Percentiles rank a stretch among this genome's conserved stretches.
These are phyloP conservation scores for Sebastes steindachneri DNA, from an alignment of 2,797 vertebrate species.

Conservation along the genomic window DNA sequence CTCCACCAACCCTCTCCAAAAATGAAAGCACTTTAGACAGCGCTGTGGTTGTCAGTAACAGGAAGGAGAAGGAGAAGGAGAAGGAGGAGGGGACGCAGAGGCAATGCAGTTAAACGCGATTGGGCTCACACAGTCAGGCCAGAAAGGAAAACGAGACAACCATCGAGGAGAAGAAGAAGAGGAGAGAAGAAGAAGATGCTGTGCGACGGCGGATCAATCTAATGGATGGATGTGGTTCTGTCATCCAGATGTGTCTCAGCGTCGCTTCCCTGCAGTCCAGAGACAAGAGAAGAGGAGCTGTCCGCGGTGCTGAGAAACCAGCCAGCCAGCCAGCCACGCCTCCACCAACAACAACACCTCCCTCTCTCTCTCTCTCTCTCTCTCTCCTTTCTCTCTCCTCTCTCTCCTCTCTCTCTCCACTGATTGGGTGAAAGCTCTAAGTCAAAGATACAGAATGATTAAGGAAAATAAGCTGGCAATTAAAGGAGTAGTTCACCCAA, in stretches of 20 bases:
- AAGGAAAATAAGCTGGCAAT: not conserved
- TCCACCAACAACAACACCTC: not conserved
- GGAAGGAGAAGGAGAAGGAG: slow-evolving; percentile 33
- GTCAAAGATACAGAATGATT: slow-evolving; percentile 24
- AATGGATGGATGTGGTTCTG: not conserved
- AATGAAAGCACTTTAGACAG: slow-evolving; percentile 43
- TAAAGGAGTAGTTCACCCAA: slow-evolving; percentile 4
- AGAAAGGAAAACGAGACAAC: slow-evolving; percentile 10
- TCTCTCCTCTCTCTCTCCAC: not conserved
- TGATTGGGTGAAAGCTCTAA: slow-evolving; percentile 55
- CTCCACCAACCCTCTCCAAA: not conserved
- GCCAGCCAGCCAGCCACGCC: slow-evolving; percentile 24
- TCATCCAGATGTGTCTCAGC: slow-evolving; percentile 28
- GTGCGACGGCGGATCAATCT: not conserved
- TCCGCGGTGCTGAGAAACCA: slow-evolving; percentile 77
- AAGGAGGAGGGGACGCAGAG: slow-evolving; percentile 41
- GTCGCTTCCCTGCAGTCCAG: slow-evolving; percentile 63
- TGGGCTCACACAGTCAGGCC: slow-evolving; percentile 49
- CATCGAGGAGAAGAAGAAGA: not conserved
- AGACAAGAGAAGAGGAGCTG: slow-evolving; percentile 67
- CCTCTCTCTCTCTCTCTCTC: slow-evolving; percentile 3
- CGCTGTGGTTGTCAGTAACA: slow-evolving; percentile 46
- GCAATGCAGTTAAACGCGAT: slow-evolving; percentile 64
- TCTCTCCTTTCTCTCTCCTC: not conserved
- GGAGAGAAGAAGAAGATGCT: not conserved